phyloP scores from a whole-genome alignment of 2,113 vertebrate species.

The Maccullochella peelii region DNA sequence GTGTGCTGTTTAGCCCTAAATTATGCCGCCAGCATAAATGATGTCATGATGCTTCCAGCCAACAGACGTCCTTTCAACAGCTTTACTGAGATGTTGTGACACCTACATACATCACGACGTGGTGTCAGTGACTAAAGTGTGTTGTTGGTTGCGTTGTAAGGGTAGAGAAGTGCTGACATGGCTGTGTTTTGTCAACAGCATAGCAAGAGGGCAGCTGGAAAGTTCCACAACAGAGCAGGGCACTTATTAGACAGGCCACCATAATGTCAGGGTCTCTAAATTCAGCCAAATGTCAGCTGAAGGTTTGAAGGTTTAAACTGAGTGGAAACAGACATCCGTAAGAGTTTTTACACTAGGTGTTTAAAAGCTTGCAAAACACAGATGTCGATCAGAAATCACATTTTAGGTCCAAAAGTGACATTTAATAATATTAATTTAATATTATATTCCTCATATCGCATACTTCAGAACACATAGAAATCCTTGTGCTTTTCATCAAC shows the following conservation, averaged over 20 bases:
- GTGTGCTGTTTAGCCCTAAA: slow-evolving; percentile 21
- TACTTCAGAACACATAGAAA: not conserved
- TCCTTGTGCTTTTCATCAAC: not conserved
- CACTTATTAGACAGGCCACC: slow-evolving; percentile 40
- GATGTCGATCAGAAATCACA: not conserved
- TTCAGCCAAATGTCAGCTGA: slow-evolving; percentile 30
- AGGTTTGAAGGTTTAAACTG: slow-evolving; percentile 24
- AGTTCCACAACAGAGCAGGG: slow-evolving; percentile 70
- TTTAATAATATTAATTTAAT: not conserved
- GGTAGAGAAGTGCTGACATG: slow-evolving; percentile 57
- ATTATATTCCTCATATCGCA: not conserved
- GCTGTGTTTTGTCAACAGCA: slow-evolving; percentile 76
- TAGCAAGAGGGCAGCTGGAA: slow-evolving; percentile 72
- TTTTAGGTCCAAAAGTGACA: not conserved
- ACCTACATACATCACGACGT: slow-evolving; percentile 31
- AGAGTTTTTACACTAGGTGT: not conserved
- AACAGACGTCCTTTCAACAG: slow-evolving; percentile 12
- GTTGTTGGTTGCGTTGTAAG: slow-evolving; percentile 65
- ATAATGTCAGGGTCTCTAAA: slow-evolving; percentile 55
- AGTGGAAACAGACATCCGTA: slow-evolving; percentile 38
- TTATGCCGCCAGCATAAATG: not conserved
- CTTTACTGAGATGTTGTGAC: slow-evolving; percentile 32
- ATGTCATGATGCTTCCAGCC: slow-evolving; percentile 8
- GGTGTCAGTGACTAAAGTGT: slow-evolving; percentile 49
- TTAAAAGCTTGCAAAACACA: not conserved